Evolutionary conservation across 2,888 invertebrate species (phyloP).

Genomic region (Nasonia oneida): DNA sequence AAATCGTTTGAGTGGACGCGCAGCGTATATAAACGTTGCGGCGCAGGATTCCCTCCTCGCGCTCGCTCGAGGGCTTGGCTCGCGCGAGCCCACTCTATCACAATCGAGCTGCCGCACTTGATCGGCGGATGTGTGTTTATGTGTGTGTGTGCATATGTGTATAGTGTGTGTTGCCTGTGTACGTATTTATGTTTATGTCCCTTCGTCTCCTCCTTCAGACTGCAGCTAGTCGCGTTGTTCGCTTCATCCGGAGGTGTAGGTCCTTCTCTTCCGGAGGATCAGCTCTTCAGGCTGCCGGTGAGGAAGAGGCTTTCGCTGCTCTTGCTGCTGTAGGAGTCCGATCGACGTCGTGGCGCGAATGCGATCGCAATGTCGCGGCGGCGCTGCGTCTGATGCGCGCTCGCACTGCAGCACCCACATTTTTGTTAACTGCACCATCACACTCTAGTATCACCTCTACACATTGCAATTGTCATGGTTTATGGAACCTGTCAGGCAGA

Average conservation of each 20-base stretch:
- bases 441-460: slow-evolving; percentile 77
- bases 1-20: slow-evolving; percentile 61
- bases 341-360: background rate
- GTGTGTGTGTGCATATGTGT: slow-evolving; percentile 12
- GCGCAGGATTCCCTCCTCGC: slow-evolving; percentile 24
- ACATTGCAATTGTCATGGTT: slow-evolving; percentile 88
- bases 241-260: background rate
- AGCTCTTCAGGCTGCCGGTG: slow-evolving; percentile 59
- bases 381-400: slow-evolving; percentile 64
- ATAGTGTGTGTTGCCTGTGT: slow-evolving; percentile 1
- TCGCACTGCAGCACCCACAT: slow-evolving; percentile 69
- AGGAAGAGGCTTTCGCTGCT: slow-evolving; percentile 15
- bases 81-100: slow-evolving; percentile 73
- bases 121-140: slow-evolving; percentile 35
- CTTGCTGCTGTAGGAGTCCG: background rate
- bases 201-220: slow-evolving; percentile 5
- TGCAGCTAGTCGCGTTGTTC: background rate
- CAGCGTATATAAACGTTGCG: slow-evolving; percentile 6
- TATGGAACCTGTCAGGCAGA: slow-evolving; percentile 83
- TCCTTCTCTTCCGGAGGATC: background rate
- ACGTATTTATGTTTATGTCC: background rate
- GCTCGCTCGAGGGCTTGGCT: slow-evolving; percentile 18
- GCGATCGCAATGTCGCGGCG: slow-evolving; percentile 49
- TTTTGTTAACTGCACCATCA: slow-evolving; percentile 72
- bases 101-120: slow-evolving; percentile 73